Conservation (phyloP, 53 echinoderm and acorn worm species). For the Astropecten irregularis region DNA sequence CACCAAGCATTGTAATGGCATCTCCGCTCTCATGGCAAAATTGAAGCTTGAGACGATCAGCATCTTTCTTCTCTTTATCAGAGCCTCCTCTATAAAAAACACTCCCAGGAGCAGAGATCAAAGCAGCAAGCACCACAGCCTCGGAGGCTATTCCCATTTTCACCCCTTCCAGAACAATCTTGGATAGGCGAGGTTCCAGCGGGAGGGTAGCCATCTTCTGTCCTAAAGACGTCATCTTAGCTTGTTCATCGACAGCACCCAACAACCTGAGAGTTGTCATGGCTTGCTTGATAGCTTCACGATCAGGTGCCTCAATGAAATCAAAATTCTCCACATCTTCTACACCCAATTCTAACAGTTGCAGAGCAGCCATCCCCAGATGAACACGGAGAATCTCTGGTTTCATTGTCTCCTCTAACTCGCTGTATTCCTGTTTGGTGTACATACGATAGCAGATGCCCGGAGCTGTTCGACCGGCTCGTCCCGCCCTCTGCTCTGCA, state of each 20-base stretch:
- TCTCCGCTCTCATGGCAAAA: constrained; percentile 60
- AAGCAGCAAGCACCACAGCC: constrained; percentile 47
- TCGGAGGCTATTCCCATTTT: constrained; percentile 32
- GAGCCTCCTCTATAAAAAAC: constrained; percentile 62
- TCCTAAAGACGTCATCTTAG: constrained; percentile 46
- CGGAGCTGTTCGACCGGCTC: constrained; percentile 58
- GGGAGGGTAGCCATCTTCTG: constrained; percentile 51
- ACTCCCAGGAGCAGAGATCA: constrained; percentile 62
- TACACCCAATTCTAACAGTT: constrained; percentile 63
- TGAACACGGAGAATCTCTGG: constrained; percentile 67
- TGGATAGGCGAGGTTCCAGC: constrained; percentile 63
- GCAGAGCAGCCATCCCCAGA: constrained; percentile 67
- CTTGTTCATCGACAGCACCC: constrained; percentile 50
- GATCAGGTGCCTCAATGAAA: constrained; percentile 61
- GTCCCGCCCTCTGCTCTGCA: constrained; percentile 61
- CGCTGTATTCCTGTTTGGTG: constrained; percentile 42
- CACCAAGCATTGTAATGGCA: constrained; percentile 58
- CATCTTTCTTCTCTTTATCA: constrained; percentile 46
- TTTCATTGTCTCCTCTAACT: constrained; percentile 44
- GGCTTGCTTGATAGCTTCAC: constrained; percentile 50
- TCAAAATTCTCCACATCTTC: constrained; percentile 62
- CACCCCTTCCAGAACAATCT: constrained; percentile 55
- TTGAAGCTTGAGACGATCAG: constrained; percentile 51
- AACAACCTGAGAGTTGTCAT: constrained; percentile 35
- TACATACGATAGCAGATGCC: constrained; percentile 58